A percentile compares a stretch with the other conserved stretches of the same genome.
phyloP scores from a whole-genome alignment of 2,888 invertebrate species.

The Torymus aiolomorphi region DNA sequence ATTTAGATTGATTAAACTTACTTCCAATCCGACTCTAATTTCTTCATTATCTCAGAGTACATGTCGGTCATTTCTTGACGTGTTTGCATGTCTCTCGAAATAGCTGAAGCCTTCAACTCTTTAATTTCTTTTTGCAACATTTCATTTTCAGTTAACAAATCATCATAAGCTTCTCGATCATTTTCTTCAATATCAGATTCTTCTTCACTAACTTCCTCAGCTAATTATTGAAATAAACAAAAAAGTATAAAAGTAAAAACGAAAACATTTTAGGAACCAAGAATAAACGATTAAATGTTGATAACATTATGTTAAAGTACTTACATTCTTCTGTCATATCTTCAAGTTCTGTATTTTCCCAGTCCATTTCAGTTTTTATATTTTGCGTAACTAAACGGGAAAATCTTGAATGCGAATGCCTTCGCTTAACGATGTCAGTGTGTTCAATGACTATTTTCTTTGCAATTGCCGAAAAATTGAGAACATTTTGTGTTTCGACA shows the following conservation, averaged over 20 bases:
- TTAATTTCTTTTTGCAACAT: slow-evolving; percentile 66
- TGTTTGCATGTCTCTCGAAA: slow-evolving; percentile 68
- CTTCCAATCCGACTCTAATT: slow-evolving; percentile 69
- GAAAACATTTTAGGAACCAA: too few relatives aligned
- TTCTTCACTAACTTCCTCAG: slow-evolving; percentile 40
- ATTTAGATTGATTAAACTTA: slow-evolving; percentile 58
- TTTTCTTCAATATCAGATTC: slow-evolving; percentile 50
- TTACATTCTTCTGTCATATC: slow-evolving; percentile 52
- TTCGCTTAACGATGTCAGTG: slow-evolving; percentile 58
- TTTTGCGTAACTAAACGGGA: slow-evolving; percentile 69
- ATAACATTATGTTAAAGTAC: slow-evolving; percentile 23
- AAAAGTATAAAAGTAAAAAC: slow-evolving; percentile 14
- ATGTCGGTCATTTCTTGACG: slow-evolving; percentile 70
- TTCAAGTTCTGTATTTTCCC: slow-evolving; percentile 66
- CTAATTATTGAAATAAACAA: slow-evolving; percentile 18
- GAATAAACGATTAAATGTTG: too few relatives aligned
- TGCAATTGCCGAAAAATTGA: slow-evolving; percentile 91
- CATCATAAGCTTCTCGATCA: slow-evolving; percentile 65
- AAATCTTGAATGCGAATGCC: slow-evolving; percentile 66
- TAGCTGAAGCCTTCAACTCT: slow-evolving; percentile 63
- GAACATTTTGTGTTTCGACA: slow-evolving; percentile 90
- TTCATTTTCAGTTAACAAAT: slow-evolving; percentile 67
- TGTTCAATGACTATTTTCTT: slow-evolving; percentile 78
- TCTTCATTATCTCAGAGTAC: slow-evolving; percentile 68
- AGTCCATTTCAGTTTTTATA: slow-evolving; percentile 67